Conservation (phyloP, 2,888 invertebrate species). For the Lochmaea crataegi region DNA sequence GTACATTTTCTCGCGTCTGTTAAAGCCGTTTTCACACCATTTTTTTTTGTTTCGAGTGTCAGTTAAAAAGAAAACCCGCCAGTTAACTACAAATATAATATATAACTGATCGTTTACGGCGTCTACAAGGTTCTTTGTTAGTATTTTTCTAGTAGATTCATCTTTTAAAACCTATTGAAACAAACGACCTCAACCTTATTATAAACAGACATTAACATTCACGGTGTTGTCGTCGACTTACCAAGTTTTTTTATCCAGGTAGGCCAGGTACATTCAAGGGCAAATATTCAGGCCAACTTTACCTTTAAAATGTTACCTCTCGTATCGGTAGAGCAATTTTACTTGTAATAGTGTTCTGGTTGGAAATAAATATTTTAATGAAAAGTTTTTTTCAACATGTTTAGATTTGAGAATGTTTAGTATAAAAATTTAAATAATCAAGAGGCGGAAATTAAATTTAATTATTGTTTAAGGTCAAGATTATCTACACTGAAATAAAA, state of each 20-base stretch:
- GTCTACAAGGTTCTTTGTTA: slow-evolving; percentile 13
- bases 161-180: slow-evolving; percentile 23
- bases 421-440: too few relatives aligned
- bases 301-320: slow-evolving; percentile 19
- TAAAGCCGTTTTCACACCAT: neutral
- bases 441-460: too few relatives aligned
- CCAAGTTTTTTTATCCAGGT: slow-evolving; percentile 38
- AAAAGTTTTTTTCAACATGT: too few relatives aligned
- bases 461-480: too few relatives aligned
- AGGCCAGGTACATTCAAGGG: slow-evolving; percentile 42
- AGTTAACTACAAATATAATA: neutral
- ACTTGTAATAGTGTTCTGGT: neutral
- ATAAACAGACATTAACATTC: slow-evolving; percentile 41
- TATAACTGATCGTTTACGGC: neutral
- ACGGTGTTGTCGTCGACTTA: slow-evolving; percentile 34
- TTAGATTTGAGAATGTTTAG: too few relatives aligned
- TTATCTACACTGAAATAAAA: too few relatives aligned
- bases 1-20: neutral
- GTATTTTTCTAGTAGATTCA: slow-evolving; percentile 15
- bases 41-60: neutral
- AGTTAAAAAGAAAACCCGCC: neutral
- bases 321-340: neutral
- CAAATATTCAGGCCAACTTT: slow-evolving; percentile 41
- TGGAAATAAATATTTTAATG: neutral
- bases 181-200: slow-evolving; percentile 41